A percentile compares a stretch with the other conserved stretches of the same genome.
These are phyloP conservation scores for Onychostruthus taczanowskii DNA, from an alignment of 2,113 vertebrate genomes.

Conservation along the genomic window DNA sequence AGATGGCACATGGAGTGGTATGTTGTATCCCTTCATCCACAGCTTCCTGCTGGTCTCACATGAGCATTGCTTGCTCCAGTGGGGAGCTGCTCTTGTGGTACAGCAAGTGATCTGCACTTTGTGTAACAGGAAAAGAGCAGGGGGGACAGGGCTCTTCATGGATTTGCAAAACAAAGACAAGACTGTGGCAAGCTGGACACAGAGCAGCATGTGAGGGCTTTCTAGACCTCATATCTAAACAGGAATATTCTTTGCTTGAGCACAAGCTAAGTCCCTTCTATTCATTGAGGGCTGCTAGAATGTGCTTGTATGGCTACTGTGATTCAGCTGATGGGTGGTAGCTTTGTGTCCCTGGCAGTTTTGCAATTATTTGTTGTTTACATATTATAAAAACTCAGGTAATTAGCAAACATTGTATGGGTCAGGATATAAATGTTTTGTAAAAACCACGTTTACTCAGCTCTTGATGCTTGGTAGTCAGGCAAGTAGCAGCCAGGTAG, in stretches of 20 bases:
- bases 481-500: neutral
- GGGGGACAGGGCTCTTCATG: neutral
- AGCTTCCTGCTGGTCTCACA: rapidly evolving
- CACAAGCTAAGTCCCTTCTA: neutral
- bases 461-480: neutral
- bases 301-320: neutral
- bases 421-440: neutral
- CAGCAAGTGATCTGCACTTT: neutral
- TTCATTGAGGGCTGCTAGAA: neutral
- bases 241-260: neutral
- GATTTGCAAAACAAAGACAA: neutral
- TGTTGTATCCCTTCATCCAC: neutral
- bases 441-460: neutral
- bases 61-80: neutral
- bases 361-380: slow-evolving; percentile 11
- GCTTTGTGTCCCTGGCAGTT: neutral
- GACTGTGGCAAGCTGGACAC: neutral
- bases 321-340: neutral
- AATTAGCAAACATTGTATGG: neutral
- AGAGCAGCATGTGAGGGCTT: neutral
- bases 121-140: neutral
- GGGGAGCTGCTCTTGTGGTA: neutral
- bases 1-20: neutral
- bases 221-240: neutral
- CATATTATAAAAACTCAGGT: neutral